phyloP scores from a whole-genome alignment of 2,888 invertebrate species.

The Pardosa pseudoannulata region DNA sequence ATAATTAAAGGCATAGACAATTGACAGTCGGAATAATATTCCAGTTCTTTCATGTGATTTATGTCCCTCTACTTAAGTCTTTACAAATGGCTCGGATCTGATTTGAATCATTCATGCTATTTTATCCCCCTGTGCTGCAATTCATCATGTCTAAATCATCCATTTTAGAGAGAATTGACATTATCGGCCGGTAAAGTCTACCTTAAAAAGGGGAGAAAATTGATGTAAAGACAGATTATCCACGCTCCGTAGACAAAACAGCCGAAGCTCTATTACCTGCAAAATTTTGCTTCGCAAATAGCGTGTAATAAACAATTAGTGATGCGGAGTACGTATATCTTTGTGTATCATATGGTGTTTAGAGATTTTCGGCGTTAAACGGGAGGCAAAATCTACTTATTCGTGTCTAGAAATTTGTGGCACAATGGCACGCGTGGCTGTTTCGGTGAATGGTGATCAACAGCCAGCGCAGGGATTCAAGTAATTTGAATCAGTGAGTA shows the following conservation, averaged over 20 bases:
- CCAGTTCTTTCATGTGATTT: too few species aligned
- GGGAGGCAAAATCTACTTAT: too few species aligned
- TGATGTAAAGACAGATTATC: background rate
- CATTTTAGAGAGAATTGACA: background rate
- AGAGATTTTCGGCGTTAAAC: too few species aligned
- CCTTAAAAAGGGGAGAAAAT: background rate
- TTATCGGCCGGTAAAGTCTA: background rate
- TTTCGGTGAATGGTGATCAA: too few species aligned
- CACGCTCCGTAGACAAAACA: background rate
- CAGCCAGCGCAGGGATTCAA: too few species aligned
- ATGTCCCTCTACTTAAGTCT: too few species aligned
- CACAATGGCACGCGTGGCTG: too few species aligned
- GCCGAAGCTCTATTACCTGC: background rate
- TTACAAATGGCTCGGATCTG: background rate
- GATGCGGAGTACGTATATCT: background rate
- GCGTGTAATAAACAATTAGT: background rate
- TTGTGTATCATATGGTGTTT: background rate
- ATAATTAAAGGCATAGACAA: too few species aligned
- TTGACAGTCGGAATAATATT: too few species aligned
- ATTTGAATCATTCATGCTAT: background rate
- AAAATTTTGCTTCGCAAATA: background rate
- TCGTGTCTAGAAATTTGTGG: too few species aligned
- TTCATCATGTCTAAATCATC: background rate
- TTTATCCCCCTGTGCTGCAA: background rate
- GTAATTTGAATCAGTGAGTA: too few species aligned